Percentiles rank a stretch among this genome's conserved stretches.
Conservation (phyloP, 92 coral and sea anemone genomes). For the Porites divaricata region DNA sequence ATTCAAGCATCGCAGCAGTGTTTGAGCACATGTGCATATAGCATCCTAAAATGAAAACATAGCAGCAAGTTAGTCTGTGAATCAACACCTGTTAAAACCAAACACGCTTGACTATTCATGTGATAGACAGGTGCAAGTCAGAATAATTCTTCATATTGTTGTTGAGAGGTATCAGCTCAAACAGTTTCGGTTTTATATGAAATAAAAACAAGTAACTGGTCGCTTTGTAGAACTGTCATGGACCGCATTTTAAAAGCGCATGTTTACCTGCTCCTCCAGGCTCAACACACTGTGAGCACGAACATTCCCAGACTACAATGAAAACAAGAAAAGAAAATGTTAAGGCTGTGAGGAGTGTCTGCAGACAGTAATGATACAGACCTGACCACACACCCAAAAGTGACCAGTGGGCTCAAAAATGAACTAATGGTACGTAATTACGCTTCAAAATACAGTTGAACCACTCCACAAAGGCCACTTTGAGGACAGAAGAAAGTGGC, state of each 20-base stretch:
- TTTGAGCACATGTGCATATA: conserved; percentile 93
- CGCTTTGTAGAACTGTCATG: background rate
- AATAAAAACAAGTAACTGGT: too few relatives aligned
- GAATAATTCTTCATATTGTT: too few relatives aligned
- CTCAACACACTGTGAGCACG: conserved; percentile 98
- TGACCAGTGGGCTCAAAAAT: background rate
- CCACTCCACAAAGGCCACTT: too few relatives aligned
- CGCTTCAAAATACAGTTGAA: too few relatives aligned
- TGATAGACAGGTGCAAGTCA: too few relatives aligned
- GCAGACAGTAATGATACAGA: background rate
- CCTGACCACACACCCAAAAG: background rate
- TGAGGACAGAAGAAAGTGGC: too few relatives aligned
- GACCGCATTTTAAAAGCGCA: background rate
- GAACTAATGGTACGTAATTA: too few relatives aligned
- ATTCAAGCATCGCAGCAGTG: conserved; percentile 90
- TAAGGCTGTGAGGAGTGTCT: background rate
- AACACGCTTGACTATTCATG: too few relatives aligned
- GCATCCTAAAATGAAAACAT: conserved; percentile 72
- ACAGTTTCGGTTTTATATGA: too few relatives aligned
- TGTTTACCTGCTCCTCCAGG: conserved; percentile 84
- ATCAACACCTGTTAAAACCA: too few relatives aligned
- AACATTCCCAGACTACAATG: conserved; percentile 86
- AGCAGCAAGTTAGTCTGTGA: background rate
- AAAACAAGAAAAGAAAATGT: background rate
- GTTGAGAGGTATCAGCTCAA: too few relatives aligned